Base-by-base conservation (phyloP, 2,888 invertebrate species). In the Heliconius sara region DNA sequence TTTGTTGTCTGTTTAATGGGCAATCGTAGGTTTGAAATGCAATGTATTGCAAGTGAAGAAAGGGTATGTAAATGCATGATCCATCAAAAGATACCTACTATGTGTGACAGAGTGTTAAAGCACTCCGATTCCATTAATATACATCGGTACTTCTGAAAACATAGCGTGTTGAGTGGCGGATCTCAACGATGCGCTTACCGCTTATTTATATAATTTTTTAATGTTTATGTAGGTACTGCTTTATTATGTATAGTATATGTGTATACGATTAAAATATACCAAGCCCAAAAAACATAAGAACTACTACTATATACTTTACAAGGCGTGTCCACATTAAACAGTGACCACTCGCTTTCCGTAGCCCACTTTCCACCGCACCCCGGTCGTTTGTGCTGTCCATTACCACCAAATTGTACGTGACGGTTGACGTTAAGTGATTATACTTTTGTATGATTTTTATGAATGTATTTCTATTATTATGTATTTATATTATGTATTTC, bases 351-450 rank as follows among this genome's bases (percentile, higher is more conserved):
- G 83, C 82, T 80, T 81, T 79, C 70, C 83, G 83, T 90, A 87
- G 90, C 89, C 88, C 85, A 87, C 84, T 88, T 88, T 88, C 83
- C 80, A 85, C 80, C 88, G 83, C 87, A 79, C 88, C 85, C 83
- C 84, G 86, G 85, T 85, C 83, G 84, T 85, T 82, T 83, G 72
- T 80, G 60, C 63, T 68, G 60, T 25, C 68, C 57, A 73, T 67
- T 63, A 74, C 57, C 27, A 77, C 43, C 71, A 52, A 66, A 63
- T 16, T 76, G 43, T 73, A 57, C 63, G 60, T 60, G 52, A 60
- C 47, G 63, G 10, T 22, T 66, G 27, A 39, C 75, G 65, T 66
- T 65, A 39, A 75, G 63, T 63, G 43, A 57, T 30, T 52, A 43
- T 19, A n/a, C 43, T 75, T 66, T 66, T 47, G 66, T 47, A 66